phyloP scores from a whole-genome alignment of 1,140 invertebrate species.

The Nixonia krombeini region DNA sequence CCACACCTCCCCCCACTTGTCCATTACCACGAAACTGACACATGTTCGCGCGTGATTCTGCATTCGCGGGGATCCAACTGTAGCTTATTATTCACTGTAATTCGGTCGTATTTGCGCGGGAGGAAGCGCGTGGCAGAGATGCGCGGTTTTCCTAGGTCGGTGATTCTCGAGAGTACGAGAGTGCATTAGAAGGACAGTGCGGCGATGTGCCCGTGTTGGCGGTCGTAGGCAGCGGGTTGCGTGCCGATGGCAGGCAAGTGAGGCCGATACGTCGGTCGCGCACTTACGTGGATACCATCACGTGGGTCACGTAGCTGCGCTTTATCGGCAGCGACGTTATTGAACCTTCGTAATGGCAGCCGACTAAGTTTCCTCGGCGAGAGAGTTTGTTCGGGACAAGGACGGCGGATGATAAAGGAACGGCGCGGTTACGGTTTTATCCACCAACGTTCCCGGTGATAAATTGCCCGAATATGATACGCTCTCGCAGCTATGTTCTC shows the following conservation, averaged over 20 bases:
- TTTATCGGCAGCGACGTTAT: constrained; percentile 60
- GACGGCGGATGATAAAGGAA: no score
- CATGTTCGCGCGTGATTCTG: no score
- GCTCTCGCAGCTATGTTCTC: no score
- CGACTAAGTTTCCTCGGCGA: constrained; percentile 46
- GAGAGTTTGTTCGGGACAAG: no score
- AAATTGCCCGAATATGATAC: no score
- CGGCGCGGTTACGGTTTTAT: no score
- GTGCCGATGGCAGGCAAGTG: neutral
- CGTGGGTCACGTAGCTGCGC: constrained; percentile 36
- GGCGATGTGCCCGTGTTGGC: no score
- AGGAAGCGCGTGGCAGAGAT: no score
- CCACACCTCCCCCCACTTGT: neutral
- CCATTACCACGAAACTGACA: neutral
- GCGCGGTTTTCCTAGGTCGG: no score
- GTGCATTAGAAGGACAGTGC: neutral
- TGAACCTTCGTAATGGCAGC: constrained; percentile 51
- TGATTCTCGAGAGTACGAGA: neutral
- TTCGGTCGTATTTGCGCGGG: no score
- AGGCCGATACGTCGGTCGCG: neutral
- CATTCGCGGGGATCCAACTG: neutral
- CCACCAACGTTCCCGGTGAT: no score
- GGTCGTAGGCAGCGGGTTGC: neutral
- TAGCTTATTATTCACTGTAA: no score
- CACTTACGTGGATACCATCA: constrained; percentile 37